Conservation (phyloP, 1,140 invertebrate genomes). For the Diorhabda carinulata region DNA sequence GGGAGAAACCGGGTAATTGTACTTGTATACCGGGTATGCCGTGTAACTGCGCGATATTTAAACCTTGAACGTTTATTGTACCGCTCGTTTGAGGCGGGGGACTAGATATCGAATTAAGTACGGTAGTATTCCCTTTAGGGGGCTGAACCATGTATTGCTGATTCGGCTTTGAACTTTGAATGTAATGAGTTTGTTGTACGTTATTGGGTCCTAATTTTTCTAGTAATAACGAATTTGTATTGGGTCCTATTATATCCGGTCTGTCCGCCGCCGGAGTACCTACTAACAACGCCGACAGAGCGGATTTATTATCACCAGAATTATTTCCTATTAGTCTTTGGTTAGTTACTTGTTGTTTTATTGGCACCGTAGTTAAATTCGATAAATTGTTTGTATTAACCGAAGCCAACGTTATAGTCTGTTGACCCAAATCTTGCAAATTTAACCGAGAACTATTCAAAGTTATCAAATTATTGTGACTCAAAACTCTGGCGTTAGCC, state of each 20-base stretch:
- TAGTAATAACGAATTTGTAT: constrained; percentile 53
- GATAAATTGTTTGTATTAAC: constrained; percentile 33
- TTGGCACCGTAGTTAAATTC: constrained; percentile 39
- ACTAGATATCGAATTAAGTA: constrained; percentile 54
- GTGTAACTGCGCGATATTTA: constrained; percentile 73
- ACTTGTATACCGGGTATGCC: constrained; percentile 71
- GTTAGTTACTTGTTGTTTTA: constrained; percentile 37
- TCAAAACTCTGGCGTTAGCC: constrained; percentile 42
- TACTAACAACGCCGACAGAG: constrained; percentile 39
- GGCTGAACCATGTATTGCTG: constrained; percentile 38
- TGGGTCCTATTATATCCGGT: constrained; percentile 53
- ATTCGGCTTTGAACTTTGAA: constrained; percentile 33
- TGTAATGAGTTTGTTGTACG: constrained; percentile 32
- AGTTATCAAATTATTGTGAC: constrained; percentile 50
- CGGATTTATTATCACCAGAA: constrained; percentile 32
- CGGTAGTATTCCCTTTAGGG: constrained; percentile 36
- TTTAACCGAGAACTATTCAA: constrained; percentile 46
- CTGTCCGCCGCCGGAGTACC: constrained; percentile 60
- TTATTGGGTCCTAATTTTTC: constrained; percentile 53
- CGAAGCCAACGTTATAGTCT: constrained; percentile 42
- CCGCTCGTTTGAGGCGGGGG: constrained; percentile 49
- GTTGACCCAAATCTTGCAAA: constrained; percentile 37
- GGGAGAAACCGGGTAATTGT: constrained; percentile 71
- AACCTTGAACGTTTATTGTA: constrained; percentile 64
- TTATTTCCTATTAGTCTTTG: constrained; percentile 26